Conservation (phyloP, 2,888 invertebrate species). For the Brachypterus glaber region DNA sequence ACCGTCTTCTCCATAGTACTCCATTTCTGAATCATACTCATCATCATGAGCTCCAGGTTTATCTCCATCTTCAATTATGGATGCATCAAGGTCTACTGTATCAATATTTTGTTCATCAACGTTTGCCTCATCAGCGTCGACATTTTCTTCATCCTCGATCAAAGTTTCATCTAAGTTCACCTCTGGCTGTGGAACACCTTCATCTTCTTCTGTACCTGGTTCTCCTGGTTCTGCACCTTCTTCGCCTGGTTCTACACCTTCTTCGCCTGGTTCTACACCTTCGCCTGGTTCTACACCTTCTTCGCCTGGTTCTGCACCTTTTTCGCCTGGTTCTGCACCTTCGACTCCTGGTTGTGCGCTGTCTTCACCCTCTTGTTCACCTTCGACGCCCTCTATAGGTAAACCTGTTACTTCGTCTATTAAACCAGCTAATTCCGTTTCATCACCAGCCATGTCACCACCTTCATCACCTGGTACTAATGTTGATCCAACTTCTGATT, state of each 20-base stretch:
- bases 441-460: background rate
- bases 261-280: conserved; percentile 5
- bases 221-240: conserved; percentile 5
- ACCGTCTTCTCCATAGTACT: no score
- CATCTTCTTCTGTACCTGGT: background rate
- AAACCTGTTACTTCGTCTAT: conserved; percentile 9
- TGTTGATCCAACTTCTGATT: background rate
- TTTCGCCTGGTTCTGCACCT: conserved; percentile 1
- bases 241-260: conserved; percentile 5
- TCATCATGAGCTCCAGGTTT: conserved; percentile 6
- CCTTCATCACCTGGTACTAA: background rate
- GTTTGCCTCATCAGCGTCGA: background rate
- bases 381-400: conserved; percentile 3
- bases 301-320: conserved; percentile 5
- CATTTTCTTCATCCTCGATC: no score
- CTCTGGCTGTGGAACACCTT: no score
- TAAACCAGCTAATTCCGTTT: background rate
- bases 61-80: background rate
- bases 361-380: conserved; percentile 9
- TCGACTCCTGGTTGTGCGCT: background rate
- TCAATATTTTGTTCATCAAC: background rate
- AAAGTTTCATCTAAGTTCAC: no score
- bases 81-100: background rate
- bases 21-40: conserved; percentile 5
- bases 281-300: conserved; percentile 4